Base-by-base conservation (phyloP, 1,140 invertebrate genomes). In the Thaumatotibia leucotreta region DNA sequence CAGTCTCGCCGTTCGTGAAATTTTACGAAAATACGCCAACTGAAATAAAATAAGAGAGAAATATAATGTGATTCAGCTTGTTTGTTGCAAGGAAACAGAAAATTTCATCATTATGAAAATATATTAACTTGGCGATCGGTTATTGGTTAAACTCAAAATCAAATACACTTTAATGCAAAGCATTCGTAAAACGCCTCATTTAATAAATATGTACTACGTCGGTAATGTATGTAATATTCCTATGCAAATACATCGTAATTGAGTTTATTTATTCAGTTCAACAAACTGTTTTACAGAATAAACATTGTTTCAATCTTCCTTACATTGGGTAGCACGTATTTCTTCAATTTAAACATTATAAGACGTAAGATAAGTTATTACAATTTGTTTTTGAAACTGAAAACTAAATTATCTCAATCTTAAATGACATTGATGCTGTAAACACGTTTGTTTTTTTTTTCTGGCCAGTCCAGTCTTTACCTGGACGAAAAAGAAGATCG, bases 1-100 rank as follows among this genome's bases (percentile, higher is more conserved):
- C 24, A 77, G 63, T 17, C 20, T 65, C 11, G 63, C 64, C 33
- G 84, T 73, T 14, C 70, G 76, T 11, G 73, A 73, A 52, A 84
- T 62, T 31, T 64, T 73, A 68, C 77, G 23, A 31, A 74, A 63
- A 52, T 65, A 50, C 49, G 20, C 35, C 29, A 81, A 4, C 86
- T 88, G 64, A 65, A 72, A 77, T 70, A 66, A 45, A 45, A n/a
- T 14, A 5, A n/a, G 11, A 35, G 33, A 17, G 9, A n/a, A 45
- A 17, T 1, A 20, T 3, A n/a, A n/a, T n/a, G n/a, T n/a, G n/a
- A n/a, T n/a, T n/a, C n/a, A n/a, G n/a, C n/a, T n/a, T n/a, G n/a
- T n/a, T n/a, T n/a, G n/a, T n/a, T n/a, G n/a, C n/a, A n/a, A n/a
- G n/a, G n/a, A n/a, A n/a, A n/a, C n/a, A n/a, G n/a, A n/a, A n/a